Evolutionary conservation across 2,113 vertebrate species (phyloP), one percentile per base, ranked within the genome.

Genomic region (Myiozetetes cayanensis): DNA sequence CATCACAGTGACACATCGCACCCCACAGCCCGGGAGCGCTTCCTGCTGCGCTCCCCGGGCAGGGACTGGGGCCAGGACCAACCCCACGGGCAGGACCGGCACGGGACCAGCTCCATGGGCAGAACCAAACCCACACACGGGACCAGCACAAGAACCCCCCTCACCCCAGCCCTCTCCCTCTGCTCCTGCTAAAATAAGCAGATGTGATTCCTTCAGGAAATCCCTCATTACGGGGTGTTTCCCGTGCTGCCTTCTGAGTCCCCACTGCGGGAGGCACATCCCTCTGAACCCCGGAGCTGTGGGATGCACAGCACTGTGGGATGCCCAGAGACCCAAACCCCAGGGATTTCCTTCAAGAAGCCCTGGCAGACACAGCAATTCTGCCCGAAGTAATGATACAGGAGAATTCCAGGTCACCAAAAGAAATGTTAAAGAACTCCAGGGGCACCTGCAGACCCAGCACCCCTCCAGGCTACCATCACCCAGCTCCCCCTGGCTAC

Each of bases 261-360:
- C 37, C 43, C 5, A 3, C 24, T 23, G 73, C 4, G 5, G 65
- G 77, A 59, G 4, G 11, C 6, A 1, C 8, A 4, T 39, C 5
- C 4, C 19, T 46, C 27, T 0, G 3, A 35, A 4, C 15, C 72
- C 30, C 3, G 0, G 24, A 11, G 4, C 55, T 4, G 23, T 0
- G 8, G n/a, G 63, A 7, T 2, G 56, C n/a, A 8, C 55, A 56
- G 55, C 9, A 31, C 46, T 0, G 74, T 3, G 33, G 31, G 56
- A 19, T 28, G 43, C 50, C 39, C 77, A 2, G 70, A 31, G 2
- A 8, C 33, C 53, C 23, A 6, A 3, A 14, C 8, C 62, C 6
- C 24, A 4, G 30, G 53, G n/a, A 14, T 5, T 6, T 37, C 28
- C 37, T n/a, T 12, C n/a, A 2, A 30, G 35, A 16, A n/a, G 59